phyloP scores from a whole-genome alignment of 1,140 invertebrate genomes.

The Danaus plexippus region DNA sequence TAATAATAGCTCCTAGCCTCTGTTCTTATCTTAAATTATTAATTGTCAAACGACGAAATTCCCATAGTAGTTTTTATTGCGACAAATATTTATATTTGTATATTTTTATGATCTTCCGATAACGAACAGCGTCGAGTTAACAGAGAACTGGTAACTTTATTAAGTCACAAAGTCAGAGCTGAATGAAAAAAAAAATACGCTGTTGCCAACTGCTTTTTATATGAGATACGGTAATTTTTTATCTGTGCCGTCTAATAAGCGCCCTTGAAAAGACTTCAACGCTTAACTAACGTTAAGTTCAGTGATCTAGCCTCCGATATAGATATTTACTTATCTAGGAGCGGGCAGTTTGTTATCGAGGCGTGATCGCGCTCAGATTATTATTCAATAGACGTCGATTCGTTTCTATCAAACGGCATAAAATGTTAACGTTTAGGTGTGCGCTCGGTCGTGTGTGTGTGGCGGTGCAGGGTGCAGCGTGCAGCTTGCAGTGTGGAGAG shows the following conservation, averaged over 20 bases:
- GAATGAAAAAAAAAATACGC: slow-evolving; percentile 11
- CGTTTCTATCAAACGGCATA: too few relatives aligned
- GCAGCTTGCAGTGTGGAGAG: background rate
- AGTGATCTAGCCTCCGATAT: slow-evolving; percentile 34
- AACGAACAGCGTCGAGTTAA: slow-evolving; percentile 3
- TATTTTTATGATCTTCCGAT: slow-evolving; percentile 2
- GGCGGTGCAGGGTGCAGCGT: slow-evolving; percentile 1
- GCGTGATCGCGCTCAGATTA: background rate
- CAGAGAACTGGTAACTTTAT: slow-evolving; percentile 3
- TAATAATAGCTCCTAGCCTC: slow-evolving; percentile 29
- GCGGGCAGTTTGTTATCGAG: slow-evolving; percentile 1
- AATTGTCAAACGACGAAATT: slow-evolving; percentile 29
- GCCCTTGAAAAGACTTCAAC: slow-evolving; percentile 68
- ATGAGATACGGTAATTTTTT: slow-evolving; percentile 36
- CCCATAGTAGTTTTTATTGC: slow-evolving; percentile 21
- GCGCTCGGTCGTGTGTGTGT: background rate
- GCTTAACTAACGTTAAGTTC: slow-evolving; percentile 55
- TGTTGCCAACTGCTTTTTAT: slow-evolving; percentile 26
- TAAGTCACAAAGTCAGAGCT: slow-evolving; percentile 5
- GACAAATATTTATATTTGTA: slow-evolving; percentile 12
- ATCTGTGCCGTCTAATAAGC: slow-evolving; percentile 46
- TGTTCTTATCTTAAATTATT: slow-evolving; percentile 45
- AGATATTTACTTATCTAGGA: slow-evolving; percentile 12
- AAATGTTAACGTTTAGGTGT: background rate
- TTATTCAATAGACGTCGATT: too few relatives aligned